A percentile compares a stretch with the other conserved stretches of the same genome.
Conservation (phyloP, 2,888 invertebrate genomes). For the Ischnura elegans region DNA sequence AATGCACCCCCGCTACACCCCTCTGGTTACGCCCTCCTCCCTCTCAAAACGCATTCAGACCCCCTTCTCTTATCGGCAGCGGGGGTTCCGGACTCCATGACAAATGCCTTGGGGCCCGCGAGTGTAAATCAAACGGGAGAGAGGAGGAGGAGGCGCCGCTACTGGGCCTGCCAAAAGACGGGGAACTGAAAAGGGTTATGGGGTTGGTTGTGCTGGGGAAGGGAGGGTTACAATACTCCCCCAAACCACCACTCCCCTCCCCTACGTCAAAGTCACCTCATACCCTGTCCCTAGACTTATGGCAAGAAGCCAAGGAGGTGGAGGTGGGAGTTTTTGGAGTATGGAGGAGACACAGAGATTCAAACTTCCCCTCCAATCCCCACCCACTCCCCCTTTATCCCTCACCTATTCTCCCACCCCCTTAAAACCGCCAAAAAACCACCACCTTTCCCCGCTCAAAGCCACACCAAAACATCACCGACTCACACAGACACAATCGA, state of each 20-base stretch:
- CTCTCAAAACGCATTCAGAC: constrained; percentile 5
- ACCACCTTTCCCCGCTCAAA: not conserved
- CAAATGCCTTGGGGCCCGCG: constrained; percentile 43
- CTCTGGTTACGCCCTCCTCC: not conserved
- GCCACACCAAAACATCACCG: constrained; percentile 23
- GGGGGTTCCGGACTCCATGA: constrained; percentile 52
- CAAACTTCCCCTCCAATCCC: not conserved
- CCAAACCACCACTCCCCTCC: not conserved
- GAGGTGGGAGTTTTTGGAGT: not conserved
- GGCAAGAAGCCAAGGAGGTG: constrained; percentile 37
- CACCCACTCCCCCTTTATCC: not conserved
- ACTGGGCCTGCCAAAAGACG: constrained; percentile 54
- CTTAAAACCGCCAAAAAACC: too few species aligned
- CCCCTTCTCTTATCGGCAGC: constrained; percentile 50
- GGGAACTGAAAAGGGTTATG: not conserved
- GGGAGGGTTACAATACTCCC: not conserved
- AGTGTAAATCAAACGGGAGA: constrained; percentile 56
- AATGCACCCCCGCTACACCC: not conserved
- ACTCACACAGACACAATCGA: not conserved
- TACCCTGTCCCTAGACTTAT: constrained; percentile 15
- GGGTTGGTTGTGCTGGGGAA: not conserved
- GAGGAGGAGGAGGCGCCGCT: not conserved
- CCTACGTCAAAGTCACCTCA: not conserved
- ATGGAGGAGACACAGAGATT: not conserved
- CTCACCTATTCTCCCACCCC: not conserved